Base-by-base conservation (phyloP, 2,888 invertebrate genomes). In the Daptonema setosum region DNA sequence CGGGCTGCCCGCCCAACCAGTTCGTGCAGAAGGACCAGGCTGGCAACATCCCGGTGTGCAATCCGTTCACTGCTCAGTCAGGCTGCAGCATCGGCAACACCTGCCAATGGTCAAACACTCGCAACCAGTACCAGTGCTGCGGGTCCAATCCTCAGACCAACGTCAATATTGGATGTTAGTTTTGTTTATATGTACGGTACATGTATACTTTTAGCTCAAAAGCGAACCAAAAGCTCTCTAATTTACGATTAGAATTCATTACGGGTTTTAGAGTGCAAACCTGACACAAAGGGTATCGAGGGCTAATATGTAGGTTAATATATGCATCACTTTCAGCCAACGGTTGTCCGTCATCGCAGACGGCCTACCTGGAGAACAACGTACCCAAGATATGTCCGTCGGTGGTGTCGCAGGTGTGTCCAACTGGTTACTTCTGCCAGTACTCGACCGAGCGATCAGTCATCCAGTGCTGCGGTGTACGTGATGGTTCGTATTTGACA, bases 31-130 rank as follows among this genome's bases (percentile, higher is more conserved):
- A 59, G 26, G 59, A 50, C 22, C 22, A 59, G n/a, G n/a, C 14
- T 2, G 57, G 58, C 20, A 60, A 62, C 53, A 61, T 60, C 22
- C 61, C 59, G 11, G 59, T 60, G 50, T 63, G 63, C 56, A 61
- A 63, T 52, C 63, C 63, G n/a, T 63, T 67, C 63, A 66, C 65
- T 52, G 65, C 67, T 17, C 63, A 64, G 20, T 64, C 65, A 24
- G 66, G 66, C 20, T 67, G 67, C 58, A 66, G 65, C 30, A 41
- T 57, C 24, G 64, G 59, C n/a, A 62, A 60, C 56, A 63, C 62
- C 17, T 63, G 63, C 30, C 63, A 63, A 55, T 63, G 63, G 63
- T 62, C 61, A 1, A 58, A 3, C 25, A n/a, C 17, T 8, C 57
- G 59, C 3, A 63, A 62, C 55, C 61, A 61, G 3, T 59, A 56